Evolutionary conservation across 30 jellyfish, hydroid and myxozoan species (phyloP).

Genomic region (Morbakka virulenta): DNA sequence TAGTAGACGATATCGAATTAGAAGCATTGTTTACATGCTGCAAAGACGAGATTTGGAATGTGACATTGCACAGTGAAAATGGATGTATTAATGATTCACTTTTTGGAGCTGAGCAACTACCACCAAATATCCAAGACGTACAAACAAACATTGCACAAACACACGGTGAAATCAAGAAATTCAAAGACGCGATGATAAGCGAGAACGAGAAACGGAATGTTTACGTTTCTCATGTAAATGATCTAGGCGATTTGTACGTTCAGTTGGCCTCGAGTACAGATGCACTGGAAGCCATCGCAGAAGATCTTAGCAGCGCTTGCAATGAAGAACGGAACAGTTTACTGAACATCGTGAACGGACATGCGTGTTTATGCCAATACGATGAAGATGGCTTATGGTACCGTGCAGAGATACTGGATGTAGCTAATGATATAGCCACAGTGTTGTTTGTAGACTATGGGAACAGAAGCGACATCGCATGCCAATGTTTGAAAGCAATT

Average conservation of each 20-base stretch:
- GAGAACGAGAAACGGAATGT: not conserved
- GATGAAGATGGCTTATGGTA: conserved; percentile 62
- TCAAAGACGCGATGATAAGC: not conserved
- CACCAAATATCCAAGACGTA: not conserved
- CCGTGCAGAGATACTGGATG: conserved; percentile 16
- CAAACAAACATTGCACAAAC: not conserved
- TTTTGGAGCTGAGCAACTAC: not conserved
- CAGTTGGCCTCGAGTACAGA: conserved; percentile 21
- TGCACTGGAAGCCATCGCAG: conserved; percentile 3
- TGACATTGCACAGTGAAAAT: not conserved
- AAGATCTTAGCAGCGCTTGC: not conserved
- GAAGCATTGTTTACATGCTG: conserved; percentile 1
- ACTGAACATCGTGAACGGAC: not conserved
- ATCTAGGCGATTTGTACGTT: conserved; percentile 30
- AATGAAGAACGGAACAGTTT: not conserved
- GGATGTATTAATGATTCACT: conserved; percentile 18
- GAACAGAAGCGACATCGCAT: conserved; percentile 48
- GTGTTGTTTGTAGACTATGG: conserved; percentile 66
- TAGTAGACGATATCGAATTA: not conserved
- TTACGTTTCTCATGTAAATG: conserved; percentile 17
- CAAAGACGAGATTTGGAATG: not conserved
- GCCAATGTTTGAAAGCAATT: conserved; percentile 14
- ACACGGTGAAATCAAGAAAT: not conserved
- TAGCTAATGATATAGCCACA: conserved; percentile 3
- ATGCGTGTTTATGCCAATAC: conserved; percentile 30